phyloP scores from a whole-genome alignment of 2,888 invertebrate species.

The Germaria angustata region DNA sequence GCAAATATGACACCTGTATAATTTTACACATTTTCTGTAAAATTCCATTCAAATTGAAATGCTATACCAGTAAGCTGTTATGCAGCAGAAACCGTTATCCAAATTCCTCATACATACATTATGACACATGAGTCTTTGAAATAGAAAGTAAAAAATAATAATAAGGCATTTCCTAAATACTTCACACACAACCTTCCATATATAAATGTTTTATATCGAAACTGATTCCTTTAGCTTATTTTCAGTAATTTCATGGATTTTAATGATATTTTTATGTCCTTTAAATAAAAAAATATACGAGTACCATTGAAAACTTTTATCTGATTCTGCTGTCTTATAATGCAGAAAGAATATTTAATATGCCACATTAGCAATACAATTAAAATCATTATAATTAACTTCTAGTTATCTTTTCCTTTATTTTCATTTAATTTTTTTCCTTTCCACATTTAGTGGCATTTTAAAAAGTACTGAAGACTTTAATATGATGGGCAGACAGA shows the following conservation, averaged over 20 bases:
- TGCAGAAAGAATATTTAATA: constrained; percentile 56
- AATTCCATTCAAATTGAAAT: no score
- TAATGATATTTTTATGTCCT: constrained; percentile 27
- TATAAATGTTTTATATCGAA: no score
- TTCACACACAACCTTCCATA: no score
- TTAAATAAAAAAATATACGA: constrained; percentile 23
- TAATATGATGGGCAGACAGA: constrained; percentile 17
- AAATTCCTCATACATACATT: no score
- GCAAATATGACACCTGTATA: no score
- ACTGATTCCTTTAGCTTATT: no score
- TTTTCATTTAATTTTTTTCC: background rate
- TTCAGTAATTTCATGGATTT: background rate
- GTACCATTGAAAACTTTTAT: background rate
- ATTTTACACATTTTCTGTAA: no score
- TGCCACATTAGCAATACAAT: constrained; percentile 65
- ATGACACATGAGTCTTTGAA: no score
- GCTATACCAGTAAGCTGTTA: no score
- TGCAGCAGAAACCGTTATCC: no score
- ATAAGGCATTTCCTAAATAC: no score
- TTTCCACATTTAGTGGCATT: constrained; percentile 40
- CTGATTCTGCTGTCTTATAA: constrained; percentile 20
- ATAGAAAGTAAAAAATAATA: no score
- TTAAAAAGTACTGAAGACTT: constrained; percentile 15
- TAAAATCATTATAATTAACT: constrained; percentile 64
- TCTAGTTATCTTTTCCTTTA: background rate